Conservation (phyloP, 2,797 vertebrate genomes). For the Gymnopithys bicolor region DNA sequence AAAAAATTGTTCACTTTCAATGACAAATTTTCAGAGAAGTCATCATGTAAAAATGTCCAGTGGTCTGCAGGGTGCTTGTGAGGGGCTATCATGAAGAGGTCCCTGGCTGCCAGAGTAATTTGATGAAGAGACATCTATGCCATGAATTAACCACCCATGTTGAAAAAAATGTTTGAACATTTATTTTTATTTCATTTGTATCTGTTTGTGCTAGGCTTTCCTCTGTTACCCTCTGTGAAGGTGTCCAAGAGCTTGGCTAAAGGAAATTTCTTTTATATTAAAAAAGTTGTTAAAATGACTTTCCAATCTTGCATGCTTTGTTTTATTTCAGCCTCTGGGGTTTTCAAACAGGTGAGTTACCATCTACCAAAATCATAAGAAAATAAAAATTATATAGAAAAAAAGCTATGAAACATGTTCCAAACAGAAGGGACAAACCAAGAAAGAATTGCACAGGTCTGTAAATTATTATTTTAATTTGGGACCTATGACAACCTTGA, state of each 20-base stretch:
- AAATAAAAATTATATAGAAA: slow-evolving; percentile 54
- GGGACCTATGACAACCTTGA: slow-evolving; percentile 43
- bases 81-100: background rate
- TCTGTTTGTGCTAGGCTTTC: slow-evolving; percentile 14
- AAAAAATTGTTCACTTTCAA: background rate
- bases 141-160: background rate
- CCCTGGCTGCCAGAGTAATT: background rate
- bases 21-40: background rate
- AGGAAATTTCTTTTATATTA: slow-evolving; percentile 59
- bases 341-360: slow-evolving; percentile 56
- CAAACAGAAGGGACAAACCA: slow-evolving; percentile 16
- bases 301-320: slow-evolving; percentile 58
- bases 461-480: slow-evolving; percentile 57
- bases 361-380: slow-evolving; percentile 52
- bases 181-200: slow-evolving; percentile 43
- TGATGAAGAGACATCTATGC: background rate
- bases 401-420: slow-evolving; percentile 42
- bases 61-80: background rate
- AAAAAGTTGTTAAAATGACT: slow-evolving; percentile 56
- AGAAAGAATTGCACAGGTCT: background rate
- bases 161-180: background rate
- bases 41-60: background rate
- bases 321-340: slow-evolving; percentile 60
- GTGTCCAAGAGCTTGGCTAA: slow-evolving; percentile 31
- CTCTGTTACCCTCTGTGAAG: background rate